Conservation (phyloP, 1,140 invertebrate genomes). For the Marisa cornuarietis region DNA sequence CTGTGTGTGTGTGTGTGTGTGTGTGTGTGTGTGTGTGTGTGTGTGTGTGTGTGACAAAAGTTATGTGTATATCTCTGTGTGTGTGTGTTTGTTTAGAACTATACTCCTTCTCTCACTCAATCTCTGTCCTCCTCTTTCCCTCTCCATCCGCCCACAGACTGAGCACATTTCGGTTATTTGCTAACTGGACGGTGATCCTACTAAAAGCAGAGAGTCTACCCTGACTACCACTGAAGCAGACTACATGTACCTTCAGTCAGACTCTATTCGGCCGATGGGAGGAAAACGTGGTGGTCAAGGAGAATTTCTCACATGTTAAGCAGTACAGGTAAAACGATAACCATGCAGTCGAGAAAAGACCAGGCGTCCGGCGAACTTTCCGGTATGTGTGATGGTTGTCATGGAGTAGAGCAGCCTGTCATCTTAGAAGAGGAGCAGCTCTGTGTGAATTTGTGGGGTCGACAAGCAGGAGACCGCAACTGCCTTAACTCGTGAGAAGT, state of each 20-base stretch:
- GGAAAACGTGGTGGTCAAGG: too few species aligned
- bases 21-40: conserved; percentile 10
- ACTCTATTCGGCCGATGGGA: not conserved
- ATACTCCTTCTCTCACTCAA: too few species aligned
- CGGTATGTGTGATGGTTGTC: too few species aligned
- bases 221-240: not conserved
- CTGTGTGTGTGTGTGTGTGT: not conserved
- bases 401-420: too few species aligned
- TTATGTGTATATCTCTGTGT: conserved; percentile 5
- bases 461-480: too few species aligned
- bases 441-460: too few species aligned
- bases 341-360: too few species aligned
- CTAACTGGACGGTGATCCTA: not conserved
- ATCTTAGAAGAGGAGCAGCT: too few species aligned
- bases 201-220: not conserved
- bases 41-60: not conserved
- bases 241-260: not conserved
- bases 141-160: not conserved
- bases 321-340: too few species aligned
- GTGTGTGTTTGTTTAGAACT: conserved; percentile 3
- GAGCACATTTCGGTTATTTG: not conserved
- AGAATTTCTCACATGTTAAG: too few species aligned
- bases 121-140: not conserved
- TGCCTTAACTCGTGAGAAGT: too few species aligned
- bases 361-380: too few species aligned